Base-by-base conservation (phyloP, 2,797 vertebrate genomes). In the Thunnus albacares region DNA sequence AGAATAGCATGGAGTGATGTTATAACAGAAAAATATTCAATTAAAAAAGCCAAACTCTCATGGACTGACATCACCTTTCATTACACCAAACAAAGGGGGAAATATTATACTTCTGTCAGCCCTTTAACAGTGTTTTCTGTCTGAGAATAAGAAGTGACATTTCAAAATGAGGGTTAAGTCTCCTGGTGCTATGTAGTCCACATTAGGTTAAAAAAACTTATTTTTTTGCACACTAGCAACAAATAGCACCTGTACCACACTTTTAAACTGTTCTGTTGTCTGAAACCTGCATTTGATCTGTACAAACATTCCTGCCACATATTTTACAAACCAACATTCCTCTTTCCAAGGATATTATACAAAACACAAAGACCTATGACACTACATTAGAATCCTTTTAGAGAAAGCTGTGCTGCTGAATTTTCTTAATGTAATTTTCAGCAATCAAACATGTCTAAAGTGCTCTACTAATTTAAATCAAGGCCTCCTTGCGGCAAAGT, bases 51-150 rank as follows among this genome's bases (percentile, higher is more conserved):
- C 3, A 5, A 53, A 64, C 14, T 43, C 52, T 30, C 1, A 2
- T 22, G 13, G 6, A 11, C 61, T 86, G 51, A 47, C 49, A 38
- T 33, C 41, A 68, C 41, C 30, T 66, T 56, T 56, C 20, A 64
- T 49, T 74, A 45, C 5, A 41, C 4, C 28, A 49, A 0, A 57
- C 9, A 77, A 71, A 47, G 1, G 5, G 5, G 22, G 53, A 41
- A 3, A 1, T 1, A 51, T n/a, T 57, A 26, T 8, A 10, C 4
- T 13, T 49, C 53, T 26, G 28, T 51, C 22, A 69, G 26, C 13
- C 11, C 12, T 35, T 63, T 49, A 41, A 22, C 12, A 24, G 33
- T 60, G 57, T 8, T 6, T n/a, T 51, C 8, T 58, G n/a, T 5
- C 41, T 13, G 41, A 13, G 3, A 43, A 43, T 4, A 43, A 1